Evolutionary conservation across 2,888 invertebrate genomes (phyloP).

Genomic region (Leptinotarsa juncta): DNA sequence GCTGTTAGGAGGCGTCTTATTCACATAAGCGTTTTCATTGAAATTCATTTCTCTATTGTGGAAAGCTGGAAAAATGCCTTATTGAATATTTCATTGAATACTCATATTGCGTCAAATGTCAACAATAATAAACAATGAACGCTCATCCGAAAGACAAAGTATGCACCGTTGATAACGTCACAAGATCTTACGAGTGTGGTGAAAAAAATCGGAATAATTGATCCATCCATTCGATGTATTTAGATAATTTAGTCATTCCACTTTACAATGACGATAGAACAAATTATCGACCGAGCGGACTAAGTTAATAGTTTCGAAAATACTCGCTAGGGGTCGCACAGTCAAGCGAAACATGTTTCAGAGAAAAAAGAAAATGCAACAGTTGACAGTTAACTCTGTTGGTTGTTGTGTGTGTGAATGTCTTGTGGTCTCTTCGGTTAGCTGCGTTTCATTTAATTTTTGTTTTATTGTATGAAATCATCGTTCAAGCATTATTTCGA

Average conservation of each 20-base stretch:
- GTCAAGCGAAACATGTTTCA: slow-evolving; percentile 13
- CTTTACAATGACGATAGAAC: slow-evolving; percentile 16
- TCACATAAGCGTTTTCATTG: too few species aligned
- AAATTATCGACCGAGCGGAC: slow-evolving; percentile 17
- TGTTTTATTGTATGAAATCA: slow-evolving; percentile 25
- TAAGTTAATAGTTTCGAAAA: slow-evolving; percentile 13
- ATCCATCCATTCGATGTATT: too few species aligned
- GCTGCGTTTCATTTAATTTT: slow-evolving; percentile 27
- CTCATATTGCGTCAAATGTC: too few species aligned
- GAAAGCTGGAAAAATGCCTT: too few species aligned
- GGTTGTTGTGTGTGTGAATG: slow-evolving; percentile 38
- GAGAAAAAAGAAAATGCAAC: slow-evolving; percentile 56
- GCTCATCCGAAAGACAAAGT: too few species aligned
- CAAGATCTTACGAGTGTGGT: too few species aligned
- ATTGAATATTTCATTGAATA: too few species aligned
- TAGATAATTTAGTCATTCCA: not conserved
- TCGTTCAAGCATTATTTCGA: not conserved
- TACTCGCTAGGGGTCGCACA: slow-evolving; percentile 42
- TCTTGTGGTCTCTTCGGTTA: slow-evolving; percentile 28
- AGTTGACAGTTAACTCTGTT: slow-evolving; percentile 56
- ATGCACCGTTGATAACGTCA: too few species aligned
- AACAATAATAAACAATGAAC: too few species aligned
- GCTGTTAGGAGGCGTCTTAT: too few species aligned
- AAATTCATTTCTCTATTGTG: too few species aligned
- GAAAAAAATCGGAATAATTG: too few species aligned